These are phyloP conservation scores for Girardia tigrina DNA, from an alignment of 2,888 invertebrate species.

Conservation along the genomic window DNA sequence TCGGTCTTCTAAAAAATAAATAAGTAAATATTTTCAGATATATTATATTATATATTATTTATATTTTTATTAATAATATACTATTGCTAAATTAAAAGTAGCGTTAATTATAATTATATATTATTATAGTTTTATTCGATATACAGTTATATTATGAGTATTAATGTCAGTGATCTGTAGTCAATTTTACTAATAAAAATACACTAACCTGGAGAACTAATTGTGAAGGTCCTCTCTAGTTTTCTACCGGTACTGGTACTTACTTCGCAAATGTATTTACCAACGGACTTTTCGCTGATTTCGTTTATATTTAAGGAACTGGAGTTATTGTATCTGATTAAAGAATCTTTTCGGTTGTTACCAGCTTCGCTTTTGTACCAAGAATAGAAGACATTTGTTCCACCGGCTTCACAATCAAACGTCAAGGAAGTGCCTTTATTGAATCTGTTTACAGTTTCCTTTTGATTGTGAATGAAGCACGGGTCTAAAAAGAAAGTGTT, in stretches of 20 bases:
- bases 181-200: background rate
- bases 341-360: background rate
- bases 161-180: background rate
- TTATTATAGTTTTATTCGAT: background rate
- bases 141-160: background rate
- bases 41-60: background rate
- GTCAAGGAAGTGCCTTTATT: background rate
- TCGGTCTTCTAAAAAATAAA: background rate
- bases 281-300: background rate
- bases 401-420: background rate
- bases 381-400: background rate
- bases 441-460: background rate
- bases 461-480: background rate
- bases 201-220: background rate
- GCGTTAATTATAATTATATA: background rate
- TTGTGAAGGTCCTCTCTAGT: background rate
- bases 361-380: background rate
- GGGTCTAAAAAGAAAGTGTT: background rate
- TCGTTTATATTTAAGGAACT: background rate
- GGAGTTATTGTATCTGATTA: background rate
- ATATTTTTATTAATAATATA: too few species aligned
- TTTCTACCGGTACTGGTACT: background rate
- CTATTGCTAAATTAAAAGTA: background rate
- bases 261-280: background rate
- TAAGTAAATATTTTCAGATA: too few species aligned